A percentile compares a stretch with the other conserved stretches of the same genome.
phyloP scores from a whole-genome alignment of 2,113 vertebrate genomes.

The Psilopsiagon aurifrons region DNA sequence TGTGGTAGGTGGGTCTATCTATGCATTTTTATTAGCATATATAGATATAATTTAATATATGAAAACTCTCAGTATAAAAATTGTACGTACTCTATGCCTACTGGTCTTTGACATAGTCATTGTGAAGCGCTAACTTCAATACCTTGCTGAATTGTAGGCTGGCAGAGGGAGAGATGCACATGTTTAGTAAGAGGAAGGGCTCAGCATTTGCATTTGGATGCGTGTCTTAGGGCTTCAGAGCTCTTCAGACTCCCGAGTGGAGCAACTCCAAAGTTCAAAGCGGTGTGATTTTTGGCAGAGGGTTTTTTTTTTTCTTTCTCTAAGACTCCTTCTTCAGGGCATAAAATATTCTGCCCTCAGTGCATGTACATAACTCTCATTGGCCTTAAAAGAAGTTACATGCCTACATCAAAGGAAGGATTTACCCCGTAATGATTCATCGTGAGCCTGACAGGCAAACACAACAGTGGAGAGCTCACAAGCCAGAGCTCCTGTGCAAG shows the following conservation, averaged over 20 bases:
- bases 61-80: background rate
- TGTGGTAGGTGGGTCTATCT: background rate
- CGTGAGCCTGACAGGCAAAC: constrained; percentile 65
- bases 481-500: constrained; percentile 14
- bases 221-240: constrained; percentile 35
- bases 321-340: constrained; percentile 55
- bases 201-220: constrained; percentile 58
- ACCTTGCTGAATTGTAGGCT: background rate
- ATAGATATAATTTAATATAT: background rate
- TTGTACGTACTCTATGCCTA: background rate
- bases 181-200: constrained; percentile 19
- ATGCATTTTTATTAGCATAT: background rate
- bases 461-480: constrained; percentile 60
- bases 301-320: constrained; percentile 16
- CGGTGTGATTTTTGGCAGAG: constrained; percentile 39
- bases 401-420: constrained; percentile 72
- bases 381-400: constrained; percentile 73
- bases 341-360: constrained; percentile 64
- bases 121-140: background rate
- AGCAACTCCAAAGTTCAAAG: constrained; percentile 65
- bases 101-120: background rate
- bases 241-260: constrained; percentile 24
- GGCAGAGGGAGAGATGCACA: background rate
- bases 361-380: constrained; percentile 63
- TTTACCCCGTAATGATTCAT: constrained; percentile 67